Conservation (phyloP, 1,140 invertebrate species). For the Manduca sexta region DNA sequence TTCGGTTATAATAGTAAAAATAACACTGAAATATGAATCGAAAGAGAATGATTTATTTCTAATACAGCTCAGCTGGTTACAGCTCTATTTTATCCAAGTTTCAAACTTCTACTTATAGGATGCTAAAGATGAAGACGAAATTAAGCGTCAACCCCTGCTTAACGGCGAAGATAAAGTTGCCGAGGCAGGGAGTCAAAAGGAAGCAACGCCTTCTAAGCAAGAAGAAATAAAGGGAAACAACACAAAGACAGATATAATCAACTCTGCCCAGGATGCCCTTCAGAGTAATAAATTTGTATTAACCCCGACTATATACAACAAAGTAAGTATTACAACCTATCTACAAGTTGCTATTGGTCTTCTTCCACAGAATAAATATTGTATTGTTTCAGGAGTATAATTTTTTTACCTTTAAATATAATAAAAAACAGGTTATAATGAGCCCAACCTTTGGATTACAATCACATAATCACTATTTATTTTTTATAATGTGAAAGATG, state of each 20-base stretch:
- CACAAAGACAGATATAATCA: conserved; percentile 54
- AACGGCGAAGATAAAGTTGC: conserved; percentile 60
- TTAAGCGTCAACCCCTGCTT: conserved; percentile 50
- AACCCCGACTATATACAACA: conserved; percentile 91
- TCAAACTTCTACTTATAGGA: conserved; percentile 47
- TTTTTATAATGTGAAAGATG: no score
- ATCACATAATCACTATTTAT: no score
- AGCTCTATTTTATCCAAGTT: not conserved
- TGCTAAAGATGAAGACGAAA: conserved; percentile 53
- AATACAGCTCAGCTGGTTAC: no score
- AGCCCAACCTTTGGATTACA: no score
- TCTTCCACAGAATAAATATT: no score
- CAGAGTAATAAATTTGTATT: conserved; percentile 84
- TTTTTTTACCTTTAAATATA: no score
- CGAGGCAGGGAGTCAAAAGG: conserved; percentile 43
- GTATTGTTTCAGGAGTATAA: no score
- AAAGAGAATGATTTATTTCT: not conserved
- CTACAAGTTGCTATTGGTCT: no score
- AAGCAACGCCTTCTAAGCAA: conserved; percentile 56
- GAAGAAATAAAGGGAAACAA: conserved; percentile 56
- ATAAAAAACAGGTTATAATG: no score
- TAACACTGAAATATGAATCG: not conserved
- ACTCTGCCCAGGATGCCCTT: conserved; percentile 59
- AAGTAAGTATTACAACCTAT: conserved; percentile 77
- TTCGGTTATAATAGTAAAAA: not conserved